Base-by-base conservation (phyloP, 2,888 invertebrate species). In the Hesperia comma region DNA sequence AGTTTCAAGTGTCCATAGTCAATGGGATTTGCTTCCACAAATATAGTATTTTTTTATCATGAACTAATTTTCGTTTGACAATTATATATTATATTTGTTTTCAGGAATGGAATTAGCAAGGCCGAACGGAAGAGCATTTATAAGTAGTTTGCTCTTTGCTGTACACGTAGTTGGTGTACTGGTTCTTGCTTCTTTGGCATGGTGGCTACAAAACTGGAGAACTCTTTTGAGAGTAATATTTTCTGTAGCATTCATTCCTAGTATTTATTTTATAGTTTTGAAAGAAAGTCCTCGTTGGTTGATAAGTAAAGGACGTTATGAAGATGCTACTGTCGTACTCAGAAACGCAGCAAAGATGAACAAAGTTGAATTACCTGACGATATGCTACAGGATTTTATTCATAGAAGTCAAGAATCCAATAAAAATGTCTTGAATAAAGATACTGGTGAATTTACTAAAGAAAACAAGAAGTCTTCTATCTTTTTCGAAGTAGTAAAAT, bases 231-330 rank as follows among this genome's bases (percentile, higher is more conserved):
- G 94, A 62, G 87, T 94, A 17, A 84, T 95, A 46, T 96, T 95
- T 74, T 83, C 92, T 0, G 96, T 96, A 0, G 93, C 94, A 0
- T 77, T 95, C 17, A 76, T 95, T 0, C 89, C 95, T 40, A 75
- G 96, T 33, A 81, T 92, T 8, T 95, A 95, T 74, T 91, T 94
- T 56, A 94, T 94, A 93, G 73, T 95, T 14, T 79, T 95, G 40
- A 94, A 95, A 0, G 95, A 95, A 83, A 95, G 95, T 49, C 88
- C 95, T 14, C 88, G 96, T 72, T 96, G 96, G 96, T 86, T 96
- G 19, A 78, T 95, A 12, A 94, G 94, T 15, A 94, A 94, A 74
- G 93, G 94, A 8, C 88, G 93, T 70, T 87, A 91, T 64, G 89
- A 93, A 8, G 93, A 94, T 71, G 95, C 95, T 0, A 92, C 93